Evolutionary conservation across 2,113 vertebrate species (phyloP), one percentile per base, ranked within the genome.

Genomic region (Archocentrus centrarchus): DNA sequence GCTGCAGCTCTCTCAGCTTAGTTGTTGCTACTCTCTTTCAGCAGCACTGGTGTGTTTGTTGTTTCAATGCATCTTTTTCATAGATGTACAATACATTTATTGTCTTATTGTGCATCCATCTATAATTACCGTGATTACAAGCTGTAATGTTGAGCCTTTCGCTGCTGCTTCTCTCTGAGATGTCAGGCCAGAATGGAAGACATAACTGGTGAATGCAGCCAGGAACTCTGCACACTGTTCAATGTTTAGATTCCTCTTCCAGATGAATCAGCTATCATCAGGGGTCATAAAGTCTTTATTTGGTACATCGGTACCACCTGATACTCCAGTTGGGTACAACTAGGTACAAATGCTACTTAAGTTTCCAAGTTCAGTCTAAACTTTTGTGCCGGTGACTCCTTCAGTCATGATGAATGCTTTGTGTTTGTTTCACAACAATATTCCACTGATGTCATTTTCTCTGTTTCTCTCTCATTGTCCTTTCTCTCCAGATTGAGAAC

Each of bases 401-500:
- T 73, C 62, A 41, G 39, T 84, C 14, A 61, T 17, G 77, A 2
- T 41, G 10, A 60, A 11, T 79, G 50, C 53, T 68, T 14, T 35
- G n/a, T 77, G n/a, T 20, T 86, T 85, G 73, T 73, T 83, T 80
- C n/a, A 62, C 55, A 79, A 75, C 17, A 47, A 4, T 58, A 35
- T 24, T 1, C 15, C 18, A 3, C 41, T 61, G 82, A 77, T 11
- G 35, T 47, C 47, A 59, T 15, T 58, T 86, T 11, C 13, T 85
- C 18, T 59, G 27, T 68, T 79, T 68, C 27, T 83, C 27, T 77
- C 15, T 89, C 44, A 70, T 59, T 91, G 57, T 87, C 77, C 60
- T 63, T 84, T 85, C 80, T 93, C 86, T 75, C 83, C 93, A 99
- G 98, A 98, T 98, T 90, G 98, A 99, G 95, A 99, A 99, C 92